Base-by-base conservation (phyloP, 2,113 vertebrate genomes). In the Erpornis zantholeuca region DNA sequence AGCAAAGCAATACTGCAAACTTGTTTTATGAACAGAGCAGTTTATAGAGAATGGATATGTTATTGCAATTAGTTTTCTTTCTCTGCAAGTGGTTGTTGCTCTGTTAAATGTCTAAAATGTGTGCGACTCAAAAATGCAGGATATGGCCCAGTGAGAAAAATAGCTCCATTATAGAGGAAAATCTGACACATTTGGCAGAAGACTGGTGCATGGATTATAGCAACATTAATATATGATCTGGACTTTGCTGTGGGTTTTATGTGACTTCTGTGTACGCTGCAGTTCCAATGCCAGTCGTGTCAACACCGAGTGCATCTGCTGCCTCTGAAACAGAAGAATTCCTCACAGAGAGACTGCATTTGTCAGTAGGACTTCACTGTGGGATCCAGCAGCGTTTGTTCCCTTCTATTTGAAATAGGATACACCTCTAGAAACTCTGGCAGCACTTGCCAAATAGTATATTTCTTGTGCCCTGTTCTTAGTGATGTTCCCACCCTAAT, bases 161-260 rank as follows among this genome's bases (percentile, higher is more conserved):
- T 83, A 93, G 69, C 84, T 96, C 65, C 44, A 31, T 88, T 91
- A 84, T 59, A 75, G 75, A 91, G 95, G 88, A 94, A 96, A 96
- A 92, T 66, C 40, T 88, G 85, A 95, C 73, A 91, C 66, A 68
- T 94, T 96, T 96, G 97, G 94, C 96, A 96, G 65, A 92, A 89
- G 79, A 38, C 7, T n/a, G 36, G 47, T 52, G 33, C 25, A 45
- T 6, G 71, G 88, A 92, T 96, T 96, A 89, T 60, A 90, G 89
- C 92, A 92, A 45, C 64, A 17, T 53, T 96, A 90, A 71, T 82
- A 50, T 84, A 83, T 50, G 53, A 82, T 77, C 88, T 95, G 90
- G 72, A 76, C 66, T 14, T 95, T 80, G 45, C 91, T 63, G 59
- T 73, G 69, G 69, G n/a, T 91, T 97, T 96, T 94, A 80, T 92